Evolutionary conservation across 2,797 vertebrate genomes (phyloP).

Genomic region (Halcyon badia): DNA sequence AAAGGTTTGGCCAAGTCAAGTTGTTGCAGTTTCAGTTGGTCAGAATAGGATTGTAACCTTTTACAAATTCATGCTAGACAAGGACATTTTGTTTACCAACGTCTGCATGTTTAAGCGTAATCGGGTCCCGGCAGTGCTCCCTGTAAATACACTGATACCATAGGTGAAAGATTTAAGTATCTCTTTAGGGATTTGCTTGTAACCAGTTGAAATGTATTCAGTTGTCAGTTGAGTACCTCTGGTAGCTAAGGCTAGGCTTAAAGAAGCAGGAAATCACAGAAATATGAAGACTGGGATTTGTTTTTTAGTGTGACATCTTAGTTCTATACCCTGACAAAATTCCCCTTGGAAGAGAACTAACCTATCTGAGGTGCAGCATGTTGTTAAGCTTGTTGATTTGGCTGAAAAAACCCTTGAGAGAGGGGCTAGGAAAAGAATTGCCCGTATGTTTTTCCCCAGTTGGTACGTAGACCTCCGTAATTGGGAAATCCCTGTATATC

Average conservation of each 20-base stretch:
- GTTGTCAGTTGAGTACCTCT: not conserved
- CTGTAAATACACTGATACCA: not conserved
- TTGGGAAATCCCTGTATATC: not conserved
- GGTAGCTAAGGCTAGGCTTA: not conserved
- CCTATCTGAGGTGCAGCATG: not conserved
- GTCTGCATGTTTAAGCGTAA: not conserved
- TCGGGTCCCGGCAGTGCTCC: not conserved
- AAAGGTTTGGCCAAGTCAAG: not conserved
- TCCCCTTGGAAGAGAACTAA: not conserved
- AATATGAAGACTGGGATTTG: not conserved
- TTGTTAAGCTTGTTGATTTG: not conserved
- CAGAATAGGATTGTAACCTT: not conserved
- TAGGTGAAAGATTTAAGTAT: not conserved
- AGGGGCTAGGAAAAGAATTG: not conserved
- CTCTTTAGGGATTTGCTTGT: not conserved
- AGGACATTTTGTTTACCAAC: not conserved
- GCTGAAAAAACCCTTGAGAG: not conserved
- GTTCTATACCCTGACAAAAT: not conserved
- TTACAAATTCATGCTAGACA: not conserved
- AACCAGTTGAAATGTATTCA: not conserved
- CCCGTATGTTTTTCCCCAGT: accelerated
- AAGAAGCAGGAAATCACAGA: not conserved
- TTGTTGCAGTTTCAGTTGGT: not conserved
- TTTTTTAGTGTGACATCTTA: not conserved
- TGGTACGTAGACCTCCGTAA: not conserved